Evolutionary conservation across 2,113 vertebrate species (phyloP), one percentile per base, ranked within the genome.

Genomic region (Excalfactoria chinensis): DNA sequence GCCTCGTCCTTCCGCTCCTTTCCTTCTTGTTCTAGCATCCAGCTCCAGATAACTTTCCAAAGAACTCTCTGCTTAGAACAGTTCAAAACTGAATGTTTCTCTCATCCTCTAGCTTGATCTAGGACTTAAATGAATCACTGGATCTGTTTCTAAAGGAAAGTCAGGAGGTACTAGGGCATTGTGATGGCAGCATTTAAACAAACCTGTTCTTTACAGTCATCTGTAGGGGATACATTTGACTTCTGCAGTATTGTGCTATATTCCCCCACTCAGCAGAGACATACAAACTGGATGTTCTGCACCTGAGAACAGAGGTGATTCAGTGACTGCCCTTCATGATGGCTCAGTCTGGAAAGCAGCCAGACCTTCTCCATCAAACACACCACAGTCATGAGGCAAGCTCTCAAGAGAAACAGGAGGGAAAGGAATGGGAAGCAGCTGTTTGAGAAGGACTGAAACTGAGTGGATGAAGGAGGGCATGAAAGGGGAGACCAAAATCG

Each of bases 361-460:
- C 86, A 93, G 46, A 44, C 4, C 28, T 88, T 70, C 83, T 84
- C 66, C 81, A 86, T 51, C 63, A 90, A 89, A 89, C 77, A 70
- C 64, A 49, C 28, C 8, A 1, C 13, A 74, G 44, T 6, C 84
- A 60, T 13, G 53, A 94, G 53, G 41, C 40, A 75, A 86, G 13
- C 34, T 86, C 62, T 86, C 77, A 81, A 73, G 81, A 75, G 69
- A 92, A 68, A 66, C 43, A 55, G 32, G 43, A 63, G 25, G 37
- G 51, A 48, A 20, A 64, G 40, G 79, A 78, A 60, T 41, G 44
- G 62, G 73, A 82, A 93, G n/a, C 78, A 93, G 85, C 58, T 84
- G 62, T n/a, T 46, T 0, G 2, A 80, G 56, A 37, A 18, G 80
- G 56, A 55, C n/a, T 77, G 23, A 80, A 86, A 64, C 32, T 67